Base-by-base conservation (phyloP, 2,888 invertebrate species). In the Parelbella ahira region DNA sequence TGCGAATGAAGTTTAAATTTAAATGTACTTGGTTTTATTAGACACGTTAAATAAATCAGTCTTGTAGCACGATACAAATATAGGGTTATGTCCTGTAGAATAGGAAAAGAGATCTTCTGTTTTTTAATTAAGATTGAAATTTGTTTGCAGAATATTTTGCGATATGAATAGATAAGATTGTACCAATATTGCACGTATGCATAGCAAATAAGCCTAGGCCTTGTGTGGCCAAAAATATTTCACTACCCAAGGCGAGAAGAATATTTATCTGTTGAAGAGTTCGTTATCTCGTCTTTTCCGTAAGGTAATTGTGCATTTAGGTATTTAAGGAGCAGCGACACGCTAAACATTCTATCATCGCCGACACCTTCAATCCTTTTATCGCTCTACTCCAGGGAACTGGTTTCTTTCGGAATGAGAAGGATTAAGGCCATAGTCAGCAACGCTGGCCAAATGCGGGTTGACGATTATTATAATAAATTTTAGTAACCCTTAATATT, bases 211-310 rank as follows among this genome's bases (percentile, higher is more conserved):
- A 32, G 13, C 7, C 12, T 13, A 20, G 32, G 42, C 68, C 68
- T 68, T 75, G 72, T 71, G 71, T 66, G 67, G 71, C 56, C 67
- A 50, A 56, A 51, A 41, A 41, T 33, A 41, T 41, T 41, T 41
- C 25, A 33, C 32, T 33, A 25, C 32, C 15, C 18, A 30, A 5
- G 9, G 10, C 10, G 7, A 15, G n/a, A 28, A 11, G 20, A 13
- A 1, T 7, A 1, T n/a, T n/a, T n/a, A n/a, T n/a, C n/a, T n/a
- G n/a, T n/a, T n/a, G n/a, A n/a, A n/a, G n/a, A n/a, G n/a, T n/a
- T n/a, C n/a, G n/a, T n/a, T n/a, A n/a, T n/a, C n/a, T n/a, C n/a
- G n/a, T n/a, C n/a, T n/a, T n/a, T n/a, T n/a, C n/a, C n/a, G n/a
- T n/a, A n/a, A n/a, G n/a, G n/a, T n/a, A n/a, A n/a, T n/a, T n/a